Evolutionary conservation across 2,797 vertebrate genomes (phyloP).

Genomic region (Enteromius fasciolatus): DNA sequence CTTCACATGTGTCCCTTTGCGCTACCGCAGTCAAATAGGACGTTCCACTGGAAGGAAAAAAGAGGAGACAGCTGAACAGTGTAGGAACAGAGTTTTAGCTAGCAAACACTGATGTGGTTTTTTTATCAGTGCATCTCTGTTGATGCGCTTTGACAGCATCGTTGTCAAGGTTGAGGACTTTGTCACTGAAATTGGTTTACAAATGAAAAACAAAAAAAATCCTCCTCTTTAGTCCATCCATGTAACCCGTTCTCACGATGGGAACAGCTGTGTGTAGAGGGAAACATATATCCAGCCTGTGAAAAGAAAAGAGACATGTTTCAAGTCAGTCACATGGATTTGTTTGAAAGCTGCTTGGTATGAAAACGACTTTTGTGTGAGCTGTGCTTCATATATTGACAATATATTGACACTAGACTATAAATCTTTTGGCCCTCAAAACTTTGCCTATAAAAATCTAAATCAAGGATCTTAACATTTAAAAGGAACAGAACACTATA

Average conservation of each 20-base stretch:
- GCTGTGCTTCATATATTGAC: background rate
- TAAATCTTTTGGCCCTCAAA: background rate
- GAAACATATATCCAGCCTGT: slow-evolving; percentile 59
- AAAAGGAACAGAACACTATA: background rate
- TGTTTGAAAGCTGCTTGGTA: background rate
- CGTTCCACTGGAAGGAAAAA: slow-evolving; percentile 30
- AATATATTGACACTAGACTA: background rate
- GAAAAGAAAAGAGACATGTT: slow-evolving; percentile 24
- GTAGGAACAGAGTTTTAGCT: slow-evolving; percentile 47
- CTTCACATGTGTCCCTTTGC: slow-evolving; percentile 34
- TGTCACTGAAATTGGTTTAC: slow-evolving; percentile 62
- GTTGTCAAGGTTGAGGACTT: slow-evolving; percentile 54
- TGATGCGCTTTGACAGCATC: slow-evolving; percentile 41
- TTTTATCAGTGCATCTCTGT: slow-evolving; percentile 36
- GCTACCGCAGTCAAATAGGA: slow-evolving; percentile 44
- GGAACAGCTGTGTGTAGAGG: slow-evolving; percentile 62
- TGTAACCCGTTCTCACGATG: slow-evolving; percentile 44
- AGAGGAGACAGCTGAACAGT: slow-evolving; percentile 50
- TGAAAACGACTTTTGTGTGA: background rate
- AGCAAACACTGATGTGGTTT: slow-evolving; percentile 40
- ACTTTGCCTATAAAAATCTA: background rate
- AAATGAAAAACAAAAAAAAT: slow-evolving; percentile 66
- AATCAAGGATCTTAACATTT: background rate
- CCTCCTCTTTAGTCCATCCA: slow-evolving; percentile 63
- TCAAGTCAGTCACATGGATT: background rate